Evolutionary conservation across 2,888 invertebrate species (phyloP).

Genomic region (Trissolcus japonicus): DNA sequence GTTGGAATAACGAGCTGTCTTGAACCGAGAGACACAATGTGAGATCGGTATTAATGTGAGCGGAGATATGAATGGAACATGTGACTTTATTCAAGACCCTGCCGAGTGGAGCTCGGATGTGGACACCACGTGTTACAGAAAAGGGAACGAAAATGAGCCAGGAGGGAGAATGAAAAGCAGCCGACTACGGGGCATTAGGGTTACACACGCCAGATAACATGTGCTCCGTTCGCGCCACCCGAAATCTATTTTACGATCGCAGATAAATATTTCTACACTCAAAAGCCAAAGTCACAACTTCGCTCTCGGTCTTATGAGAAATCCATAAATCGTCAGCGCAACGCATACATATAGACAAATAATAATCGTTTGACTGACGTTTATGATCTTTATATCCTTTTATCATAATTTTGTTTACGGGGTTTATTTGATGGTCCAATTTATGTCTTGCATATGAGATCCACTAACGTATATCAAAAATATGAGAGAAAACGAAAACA

Average conservation of each 20-base stretch:
- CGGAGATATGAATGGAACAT: conserved; percentile 36
- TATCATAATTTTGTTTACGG: conserved; percentile 21
- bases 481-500: background rate
- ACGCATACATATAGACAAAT: conserved; percentile 50
- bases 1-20: conserved; percentile 35
- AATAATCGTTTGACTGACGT: conserved; percentile 43
- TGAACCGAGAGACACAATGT: conserved; percentile 10
- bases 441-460: conserved; percentile 5
- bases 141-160: conserved; percentile 15
- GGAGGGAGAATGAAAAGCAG: conserved; percentile 47
- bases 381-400: conserved; percentile 38
- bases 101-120: conserved; percentile 12
- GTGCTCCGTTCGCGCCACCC: conserved; percentile 39
- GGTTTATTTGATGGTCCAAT: conserved; percentile 7
- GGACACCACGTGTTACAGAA: conserved; percentile 56
- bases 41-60: conserved; percentile 23
- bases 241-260: conserved; percentile 56
- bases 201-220: conserved; percentile 50
- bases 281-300: conserved; percentile 27
- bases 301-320: conserved; percentile 28
- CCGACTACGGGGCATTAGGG: conserved; percentile 50
- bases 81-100: conserved; percentile 30
- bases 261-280: conserved; percentile 54
- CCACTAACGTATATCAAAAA: background rate
- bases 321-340: conserved; percentile 41